Evolutionary conservation across 2,888 invertebrate genomes (phyloP).

Genomic region (Pollenia amentaria): DNA sequence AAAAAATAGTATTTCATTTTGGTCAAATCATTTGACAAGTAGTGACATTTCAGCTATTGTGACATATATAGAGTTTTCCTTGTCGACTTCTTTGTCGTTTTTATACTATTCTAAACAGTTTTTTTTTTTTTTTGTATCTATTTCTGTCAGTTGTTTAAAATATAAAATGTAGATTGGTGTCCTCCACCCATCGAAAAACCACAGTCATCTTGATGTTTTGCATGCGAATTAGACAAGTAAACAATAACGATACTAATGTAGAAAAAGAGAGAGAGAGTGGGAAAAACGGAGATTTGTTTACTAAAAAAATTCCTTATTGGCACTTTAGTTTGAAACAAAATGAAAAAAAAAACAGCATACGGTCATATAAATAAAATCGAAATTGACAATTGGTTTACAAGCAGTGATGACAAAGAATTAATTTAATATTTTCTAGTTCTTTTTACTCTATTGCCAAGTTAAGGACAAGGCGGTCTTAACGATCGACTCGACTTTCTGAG

Average conservation of each 20-base stretch:
- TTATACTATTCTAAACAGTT: neutral
- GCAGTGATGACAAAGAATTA: conserved; percentile 25
- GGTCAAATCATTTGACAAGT: conserved; percentile 81
- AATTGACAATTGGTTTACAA: conserved; percentile 65
- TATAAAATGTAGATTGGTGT: conserved; percentile 24
- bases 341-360: conserved; percentile 54
- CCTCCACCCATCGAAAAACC: conserved; percentile 64
- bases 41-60: conserved; percentile 75
- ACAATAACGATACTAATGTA: conserved; percentile 63
- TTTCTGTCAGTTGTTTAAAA: conserved; percentile 50
- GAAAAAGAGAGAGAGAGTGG: neutral
- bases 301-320: conserved; percentile 75
- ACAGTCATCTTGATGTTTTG: conserved; percentile 74
- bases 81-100: conserved; percentile 22
- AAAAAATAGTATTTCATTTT: conserved; percentile 77
- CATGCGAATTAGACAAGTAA: conserved; percentile 75
- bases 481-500: no score
- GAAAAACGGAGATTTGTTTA: conserved; percentile 75
- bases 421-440: neutral
- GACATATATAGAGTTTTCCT: conserved; percentile 48
- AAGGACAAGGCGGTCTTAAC: no score
- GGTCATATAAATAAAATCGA: conserved; percentile 73
- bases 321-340: conserved; percentile 61
- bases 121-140: conserved; percentile 25
- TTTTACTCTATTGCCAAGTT: no score